Conservation (phyloP, 1,140 invertebrate genomes). For the Dinothrombium tinctorium region DNA sequence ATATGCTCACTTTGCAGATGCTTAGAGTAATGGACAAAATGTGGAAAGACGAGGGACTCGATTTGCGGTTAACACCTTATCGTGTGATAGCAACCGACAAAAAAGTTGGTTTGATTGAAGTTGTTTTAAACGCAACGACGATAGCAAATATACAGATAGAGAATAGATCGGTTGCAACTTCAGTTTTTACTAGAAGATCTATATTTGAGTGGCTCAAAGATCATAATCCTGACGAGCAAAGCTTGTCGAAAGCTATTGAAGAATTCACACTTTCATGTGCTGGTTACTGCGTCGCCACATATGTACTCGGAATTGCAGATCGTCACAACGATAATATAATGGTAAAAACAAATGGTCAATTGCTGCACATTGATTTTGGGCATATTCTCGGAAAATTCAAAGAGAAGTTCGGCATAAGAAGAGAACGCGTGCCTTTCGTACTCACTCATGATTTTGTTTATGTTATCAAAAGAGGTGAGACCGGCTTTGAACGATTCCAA, state of each 20-base stretch:
- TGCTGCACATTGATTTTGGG: constrained; percentile 40
- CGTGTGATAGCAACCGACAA: constrained; percentile 82
- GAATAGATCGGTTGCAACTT: constrained; percentile 54
- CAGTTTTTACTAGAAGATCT: constrained; percentile 56
- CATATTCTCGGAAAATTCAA: constrained; percentile 37
- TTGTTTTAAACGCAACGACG: constrained; percentile 74
- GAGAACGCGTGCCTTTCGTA: constrained; percentile 36
- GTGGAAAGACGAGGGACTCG: constrained; percentile 29
- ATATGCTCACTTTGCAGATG: constrained; percentile 35
- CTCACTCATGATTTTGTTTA: constrained; percentile 33
- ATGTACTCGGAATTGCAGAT: constrained; percentile 34
- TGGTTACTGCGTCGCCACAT: constrained; percentile 37
- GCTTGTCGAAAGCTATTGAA: constrained; percentile 29
- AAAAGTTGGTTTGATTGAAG: constrained; percentile 75
- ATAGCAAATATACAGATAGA: constrained; percentile 90
- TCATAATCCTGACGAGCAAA: constrained; percentile 21
- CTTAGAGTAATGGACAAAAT: constrained; percentile 33
- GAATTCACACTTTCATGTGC: constrained; percentile 35
- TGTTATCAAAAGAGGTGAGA: constrained; percentile 30
- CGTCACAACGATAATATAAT: constrained; percentile 37
- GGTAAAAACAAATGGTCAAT: constrained; percentile 31
- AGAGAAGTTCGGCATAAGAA: constrained; percentile 35
- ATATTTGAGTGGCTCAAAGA: constrained; percentile 37
- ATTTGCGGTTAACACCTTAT: constrained; percentile 73
- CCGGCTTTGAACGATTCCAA: constrained; percentile 18